Evolutionary conservation across 2,888 invertebrate genomes (phyloP).

Genomic region (Cenopis cana): DNA sequence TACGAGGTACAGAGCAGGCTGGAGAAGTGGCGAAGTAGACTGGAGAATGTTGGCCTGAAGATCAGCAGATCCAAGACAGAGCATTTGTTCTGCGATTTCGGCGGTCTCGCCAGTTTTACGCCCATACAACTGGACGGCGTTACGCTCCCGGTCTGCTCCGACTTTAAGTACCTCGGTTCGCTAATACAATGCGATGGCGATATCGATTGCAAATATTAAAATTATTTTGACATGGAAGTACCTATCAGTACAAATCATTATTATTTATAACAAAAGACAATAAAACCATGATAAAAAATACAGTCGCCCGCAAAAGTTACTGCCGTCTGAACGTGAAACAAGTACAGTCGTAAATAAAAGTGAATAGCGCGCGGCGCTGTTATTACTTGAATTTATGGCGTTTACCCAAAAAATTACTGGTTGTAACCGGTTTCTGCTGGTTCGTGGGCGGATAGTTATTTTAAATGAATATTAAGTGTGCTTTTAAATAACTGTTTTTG

Average conservation of each 20-base stretch:
- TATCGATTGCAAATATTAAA: too few species aligned
- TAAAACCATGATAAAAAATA: slow-evolving; percentile 72
- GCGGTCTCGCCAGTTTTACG: too few species aligned
- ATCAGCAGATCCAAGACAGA: too few species aligned
- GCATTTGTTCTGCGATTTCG: too few species aligned
- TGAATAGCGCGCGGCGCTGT: slow-evolving; percentile 76
- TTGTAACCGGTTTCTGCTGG: slow-evolving; percentile 33
- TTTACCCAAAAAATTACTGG: slow-evolving; percentile 49
- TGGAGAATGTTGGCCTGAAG: too few species aligned
- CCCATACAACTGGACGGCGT: too few species aligned
- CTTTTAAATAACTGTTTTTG: slow-evolving; percentile 12
- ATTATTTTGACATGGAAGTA: slow-evolving; percentile 5
- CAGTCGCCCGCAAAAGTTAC: slow-evolving; percentile 78
- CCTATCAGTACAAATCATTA: slow-evolving; percentile 53
- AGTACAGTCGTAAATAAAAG: slow-evolving; percentile 83
- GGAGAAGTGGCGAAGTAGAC: too few species aligned
- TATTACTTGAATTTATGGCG: slow-evolving; percentile 61
- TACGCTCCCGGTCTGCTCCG: too few species aligned
- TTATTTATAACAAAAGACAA: slow-evolving; percentile 74
- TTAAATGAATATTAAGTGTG: slow-evolving; percentile 29
- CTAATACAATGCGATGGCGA: too few species aligned
- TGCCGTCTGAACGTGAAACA: slow-evolving; percentile 78
- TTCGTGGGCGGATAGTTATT: slow-evolving; percentile 32
- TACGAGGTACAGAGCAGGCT: too few species aligned
- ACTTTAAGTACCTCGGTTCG: too few species aligned